Conservation (phyloP, 1,140 invertebrate genomes). For the Brachionus plicatilis region DNA sequence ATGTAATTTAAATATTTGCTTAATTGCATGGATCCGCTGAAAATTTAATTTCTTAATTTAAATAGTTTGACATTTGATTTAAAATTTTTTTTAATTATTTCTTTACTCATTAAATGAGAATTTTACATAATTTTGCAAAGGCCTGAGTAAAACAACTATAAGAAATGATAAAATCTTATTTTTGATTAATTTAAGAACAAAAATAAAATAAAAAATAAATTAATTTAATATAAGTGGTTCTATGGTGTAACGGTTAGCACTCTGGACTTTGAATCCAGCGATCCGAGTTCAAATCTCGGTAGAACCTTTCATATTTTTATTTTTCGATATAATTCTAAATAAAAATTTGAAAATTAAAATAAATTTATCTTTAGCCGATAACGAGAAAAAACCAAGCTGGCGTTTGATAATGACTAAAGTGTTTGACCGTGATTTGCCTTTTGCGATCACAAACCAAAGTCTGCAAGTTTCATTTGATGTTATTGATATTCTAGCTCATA, state of each 20-base stretch:
- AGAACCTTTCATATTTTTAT: not conserved
- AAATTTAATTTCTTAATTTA: too few relatives aligned
- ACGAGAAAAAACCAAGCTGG: not conserved
- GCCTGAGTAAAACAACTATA: too few relatives aligned
- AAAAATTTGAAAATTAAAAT: too few relatives aligned
- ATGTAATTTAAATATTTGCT: too few relatives aligned
- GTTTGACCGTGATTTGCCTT: conserved; percentile 28
- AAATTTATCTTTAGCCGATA: not conserved
- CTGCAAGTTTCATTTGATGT: conserved; percentile 36
- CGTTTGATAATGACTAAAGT: conserved; percentile 21
- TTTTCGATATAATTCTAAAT: too few relatives aligned
- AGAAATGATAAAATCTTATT: too few relatives aligned
- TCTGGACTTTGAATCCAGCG: not conserved
- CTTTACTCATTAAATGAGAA: too few relatives aligned
- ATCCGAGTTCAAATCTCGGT: not conserved
- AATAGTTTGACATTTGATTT: too few relatives aligned
- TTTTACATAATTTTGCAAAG: too few relatives aligned
- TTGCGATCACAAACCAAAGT: not conserved
- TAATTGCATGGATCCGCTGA: too few relatives aligned
- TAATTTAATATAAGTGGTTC: not conserved
- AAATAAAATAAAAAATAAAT: not conserved
- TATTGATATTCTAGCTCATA: conserved; percentile 19
- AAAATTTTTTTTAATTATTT: too few relatives aligned
- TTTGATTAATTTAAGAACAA: not conserved
- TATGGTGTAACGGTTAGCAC: not conserved